These are phyloP conservation scores for Pedionomus torquatus DNA, from an alignment of 2,113 vertebrate genomes.

Conservation along the genomic window DNA sequence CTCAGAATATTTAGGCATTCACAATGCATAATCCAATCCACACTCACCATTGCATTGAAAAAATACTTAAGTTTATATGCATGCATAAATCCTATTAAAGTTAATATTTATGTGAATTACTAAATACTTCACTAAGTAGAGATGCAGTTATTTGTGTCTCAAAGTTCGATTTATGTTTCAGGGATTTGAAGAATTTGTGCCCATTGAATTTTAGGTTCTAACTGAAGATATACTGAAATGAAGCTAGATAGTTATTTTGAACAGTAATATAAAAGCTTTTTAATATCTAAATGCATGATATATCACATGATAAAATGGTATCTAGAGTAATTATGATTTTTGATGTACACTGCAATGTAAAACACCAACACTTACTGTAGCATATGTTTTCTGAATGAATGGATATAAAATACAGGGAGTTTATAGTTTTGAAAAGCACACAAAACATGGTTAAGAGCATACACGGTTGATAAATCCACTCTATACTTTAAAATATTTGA, in stretches of 20 bases:
- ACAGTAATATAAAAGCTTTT: background rate
- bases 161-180: background rate
- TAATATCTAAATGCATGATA: background rate
- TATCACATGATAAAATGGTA: background rate
- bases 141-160: background rate
- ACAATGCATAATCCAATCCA: background rate
- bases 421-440: background rate
- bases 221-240: background rate
- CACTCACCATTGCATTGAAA: background rate
- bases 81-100: background rate
- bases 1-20: background rate
- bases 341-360: background rate
- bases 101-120: background rate
- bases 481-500: background rate
- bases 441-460: background rate
- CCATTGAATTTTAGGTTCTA: background rate
- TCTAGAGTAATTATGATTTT: background rate
- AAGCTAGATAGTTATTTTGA: background rate
- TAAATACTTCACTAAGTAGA: background rate
- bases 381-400: background rate
- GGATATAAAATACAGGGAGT: background rate
- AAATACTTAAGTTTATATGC: background rate
- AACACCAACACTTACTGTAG: background rate
- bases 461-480: background rate
- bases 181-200: background rate